Percentiles rank a stretch among this genome's conserved stretches.
Evolutionary conservation across 2,113 vertebrate genomes (phyloP).

Genomic region (Apistogramma diplotaenia): DNA sequence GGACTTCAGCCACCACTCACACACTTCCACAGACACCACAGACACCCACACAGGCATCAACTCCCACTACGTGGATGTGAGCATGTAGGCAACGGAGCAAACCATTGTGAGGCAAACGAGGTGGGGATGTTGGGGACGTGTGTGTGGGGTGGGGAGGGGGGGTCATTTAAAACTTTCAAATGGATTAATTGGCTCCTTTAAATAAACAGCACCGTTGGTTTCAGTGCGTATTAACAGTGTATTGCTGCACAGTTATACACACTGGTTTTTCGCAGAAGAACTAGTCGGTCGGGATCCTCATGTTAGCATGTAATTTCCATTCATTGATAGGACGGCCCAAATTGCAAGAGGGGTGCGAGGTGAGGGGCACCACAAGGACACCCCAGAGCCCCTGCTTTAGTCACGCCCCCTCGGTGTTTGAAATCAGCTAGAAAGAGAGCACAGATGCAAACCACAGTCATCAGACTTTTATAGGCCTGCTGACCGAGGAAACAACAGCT

Average conservation of each 20-base stretch:
- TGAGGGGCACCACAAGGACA: neutral
- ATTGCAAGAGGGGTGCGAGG: neutral
- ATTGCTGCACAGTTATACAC: neutral
- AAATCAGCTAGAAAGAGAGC: neutral
- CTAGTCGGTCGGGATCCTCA: neutral
- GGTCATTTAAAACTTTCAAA: neutral
- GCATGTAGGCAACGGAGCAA: neutral
- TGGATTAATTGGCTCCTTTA: neutral
- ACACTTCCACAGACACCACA: neutral
- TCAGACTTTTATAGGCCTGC: rapidly evolving
- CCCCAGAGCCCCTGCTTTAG: neutral
- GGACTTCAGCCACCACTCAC: neutral
- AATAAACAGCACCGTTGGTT: rapidly evolving
- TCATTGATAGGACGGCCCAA: neutral
- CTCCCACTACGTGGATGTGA: neutral
- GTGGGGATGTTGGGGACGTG: neutral
- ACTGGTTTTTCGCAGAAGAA: neutral
- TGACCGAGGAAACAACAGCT: neutral
- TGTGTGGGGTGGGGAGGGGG: no score
- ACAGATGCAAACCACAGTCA: neutral
- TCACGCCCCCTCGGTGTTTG: neutral
- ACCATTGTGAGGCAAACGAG: neutral
- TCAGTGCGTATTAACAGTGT: neutral
- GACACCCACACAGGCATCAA: neutral
- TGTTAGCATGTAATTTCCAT: neutral